Conservation (phyloP, 2,797 vertebrate genomes). For the Tympanoctomys barrerae region DNA sequence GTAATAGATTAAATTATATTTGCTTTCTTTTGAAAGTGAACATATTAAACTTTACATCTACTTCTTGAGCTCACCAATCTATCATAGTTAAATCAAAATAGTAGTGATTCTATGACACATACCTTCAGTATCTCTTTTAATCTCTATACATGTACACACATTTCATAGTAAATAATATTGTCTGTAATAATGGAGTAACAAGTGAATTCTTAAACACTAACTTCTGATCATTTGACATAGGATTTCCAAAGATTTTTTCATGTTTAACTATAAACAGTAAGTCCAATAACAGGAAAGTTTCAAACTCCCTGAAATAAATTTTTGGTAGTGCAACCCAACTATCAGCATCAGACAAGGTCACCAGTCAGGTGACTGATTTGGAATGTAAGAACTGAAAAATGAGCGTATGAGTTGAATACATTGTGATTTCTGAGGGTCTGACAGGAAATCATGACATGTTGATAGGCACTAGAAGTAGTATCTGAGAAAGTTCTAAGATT, state of each 20-base stretch:
- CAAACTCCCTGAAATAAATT: slow-evolving; percentile 67
- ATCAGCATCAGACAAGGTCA: slow-evolving; percentile 69
- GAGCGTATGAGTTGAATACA: slow-evolving; percentile 66
- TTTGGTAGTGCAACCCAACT: slow-evolving; percentile 38
- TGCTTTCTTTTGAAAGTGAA: not conserved
- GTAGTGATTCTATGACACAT: not conserved
- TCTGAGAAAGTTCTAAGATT: slow-evolving; percentile 28
- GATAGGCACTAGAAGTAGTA: slow-evolving; percentile 35
- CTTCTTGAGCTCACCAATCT: not conserved
- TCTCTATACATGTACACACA: not conserved
- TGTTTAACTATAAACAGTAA: slow-evolving; percentile 63
- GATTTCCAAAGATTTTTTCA: slow-evolving; percentile 52
- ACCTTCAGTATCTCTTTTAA: not conserved
- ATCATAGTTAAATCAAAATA: not conserved
- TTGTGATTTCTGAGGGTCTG: slow-evolving; percentile 32
- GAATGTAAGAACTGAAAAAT: slow-evolving; percentile 69
- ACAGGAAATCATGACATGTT: slow-evolving; percentile 25
- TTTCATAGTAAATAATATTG: not conserved
- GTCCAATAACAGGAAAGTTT: slow-evolving; percentile 55
- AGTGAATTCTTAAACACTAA: slow-evolving; percentile 53
- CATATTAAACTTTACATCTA: not conserved
- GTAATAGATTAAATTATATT: not conserved
- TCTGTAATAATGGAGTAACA: slow-evolving; percentile 29
- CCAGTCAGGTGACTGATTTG: slow-evolving; percentile 39
- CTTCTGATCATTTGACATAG: slow-evolving; percentile 4